Evolutionary conservation across 2,888 invertebrate genomes (phyloP), one percentile per base, ranked within the genome.

Genomic region (Microctonus hyperodae): DNA sequence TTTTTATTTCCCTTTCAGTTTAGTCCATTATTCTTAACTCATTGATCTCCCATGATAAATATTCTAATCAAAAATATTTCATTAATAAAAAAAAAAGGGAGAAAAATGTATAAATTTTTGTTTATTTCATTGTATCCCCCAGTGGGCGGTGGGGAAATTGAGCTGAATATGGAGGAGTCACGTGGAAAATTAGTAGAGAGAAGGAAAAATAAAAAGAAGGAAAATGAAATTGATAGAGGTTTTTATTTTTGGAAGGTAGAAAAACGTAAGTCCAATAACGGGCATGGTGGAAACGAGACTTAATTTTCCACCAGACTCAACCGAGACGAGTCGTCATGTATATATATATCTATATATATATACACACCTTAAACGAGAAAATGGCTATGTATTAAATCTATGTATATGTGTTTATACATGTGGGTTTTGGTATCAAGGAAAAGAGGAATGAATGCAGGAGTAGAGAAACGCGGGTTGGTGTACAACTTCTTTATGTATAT

Each of bases 281-380:
- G 37, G 22, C n/a, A 62, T 56, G 25, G 72, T 69, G 59, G 63
- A 72, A 71, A 71, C 68, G 76, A 69, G 73, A 73, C 73, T 78
- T 78, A 76, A 78, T 78, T 78, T 76, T 74, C 78, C 70, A 72
- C 70, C 74, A 74, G 74, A 73, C 71, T 68, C 62, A 64, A 66
- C 71, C 60, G 55, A 61, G 61, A 65, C 69, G 50, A 55, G 33
- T 66, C 60, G 28, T 31, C 37, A 61, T 44, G 20, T 33, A 56
- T 58, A 53, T 53, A 40, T 59, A 53, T n/a, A n/a, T n/a, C n/a
- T n/a, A n/a, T n/a, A n/a, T n/a, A n/a, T n/a, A n/a, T n/a, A n/a
- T n/a, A n/a, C 28, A 63, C 23, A 35, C n/a, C 9, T n/a, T n/a
- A 25, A 28, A 25, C 5, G 6, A 51, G 16, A 23, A n/a, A 37